Evolutionary conservation across 1,140 invertebrate species (phyloP).

Genomic region (Stratiolaelaps scimitus): DNA sequence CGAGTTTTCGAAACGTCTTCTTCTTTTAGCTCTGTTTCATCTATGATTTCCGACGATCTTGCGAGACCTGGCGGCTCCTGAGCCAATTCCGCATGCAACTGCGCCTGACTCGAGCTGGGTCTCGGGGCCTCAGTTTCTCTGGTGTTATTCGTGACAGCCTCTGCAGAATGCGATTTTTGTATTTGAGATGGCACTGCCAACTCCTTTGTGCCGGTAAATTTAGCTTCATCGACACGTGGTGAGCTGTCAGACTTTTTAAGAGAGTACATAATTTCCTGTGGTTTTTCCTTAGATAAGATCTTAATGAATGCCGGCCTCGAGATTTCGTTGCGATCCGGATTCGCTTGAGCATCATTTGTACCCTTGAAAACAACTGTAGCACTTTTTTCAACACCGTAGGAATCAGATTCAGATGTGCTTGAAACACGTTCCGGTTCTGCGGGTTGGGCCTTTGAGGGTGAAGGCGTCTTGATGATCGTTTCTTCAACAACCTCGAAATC

Average conservation of each 20-base stretch:
- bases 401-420: not conserved
- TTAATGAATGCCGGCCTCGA: conserved; percentile 15
- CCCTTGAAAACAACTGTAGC: conserved; percentile 15
- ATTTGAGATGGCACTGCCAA: conserved; percentile 1
- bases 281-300: not conserved
- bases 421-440: not conserved
- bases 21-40: not conserved
- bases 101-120: conserved; percentile 4
- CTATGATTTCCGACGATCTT: not conserved
- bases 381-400: conserved; percentile 8
- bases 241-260: not conserved
- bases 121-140: not conserved
- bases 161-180: conserved; percentile 22
- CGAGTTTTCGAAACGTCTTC: not conserved
- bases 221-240: not conserved
- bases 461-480: not conserved
- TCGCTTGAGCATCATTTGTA: too few species aligned
- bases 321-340: not conserved
- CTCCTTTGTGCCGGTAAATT: not conserved
- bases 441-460: not conserved
- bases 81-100: not conserved
- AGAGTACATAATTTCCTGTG: conserved; percentile 9
- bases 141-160: not conserved
- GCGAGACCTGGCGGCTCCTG: conserved; percentile 10
- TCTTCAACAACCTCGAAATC: not conserved